Base-by-base conservation (phyloP, 2,888 invertebrate genomes). In the Xanthorhoe spadicearia region DNA sequence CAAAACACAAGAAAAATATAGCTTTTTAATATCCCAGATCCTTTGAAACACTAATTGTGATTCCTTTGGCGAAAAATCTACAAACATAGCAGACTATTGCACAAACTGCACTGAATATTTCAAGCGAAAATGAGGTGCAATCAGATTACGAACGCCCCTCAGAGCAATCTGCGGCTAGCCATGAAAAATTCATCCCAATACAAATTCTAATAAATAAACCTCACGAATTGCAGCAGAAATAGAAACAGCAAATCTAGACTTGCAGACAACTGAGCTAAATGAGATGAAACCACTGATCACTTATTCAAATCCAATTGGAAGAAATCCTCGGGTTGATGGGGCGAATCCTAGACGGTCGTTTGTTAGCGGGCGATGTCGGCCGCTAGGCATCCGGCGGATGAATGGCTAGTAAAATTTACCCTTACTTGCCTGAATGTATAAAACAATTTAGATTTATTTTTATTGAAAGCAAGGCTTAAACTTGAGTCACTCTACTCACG, bases 281-380 rank as follows among this genome's bases (percentile, higher is more conserved):
- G 60, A 68, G 64, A 64, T 65, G 62, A 64, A 66, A 67, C 59
- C 62, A 65, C 64, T 62, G 46, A 59, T 75, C 67, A 72, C 64
- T 74, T 73, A 73, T 73, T 73, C 68, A 73, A 68, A 69, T 73
- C 70, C 71, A 73, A 73, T 73, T 74, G 68, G 61, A 66, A 69
- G 65, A 64, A 73, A 70, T 64, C 43, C 63, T 64, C 49, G 35
- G 28, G 52, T 58, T 43, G 38, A 13, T 13, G 38, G 13, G 38
- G 3, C 5, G 38, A 13, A 43, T 13, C 38, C 13, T 43, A 13
- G 13, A 13, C 38, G 13, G 38, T 2, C 38, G 13, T 43, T 43
- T 13, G 38, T 13, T 2, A 38, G 38, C 5, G 38, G 13, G 10
- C 38, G 38, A 13, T 13, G 13, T 2, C 32, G 32, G 32, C 8